Conservation (phyloP, 2,888 invertebrate genomes). For the Eupelmus urozonus region DNA sequence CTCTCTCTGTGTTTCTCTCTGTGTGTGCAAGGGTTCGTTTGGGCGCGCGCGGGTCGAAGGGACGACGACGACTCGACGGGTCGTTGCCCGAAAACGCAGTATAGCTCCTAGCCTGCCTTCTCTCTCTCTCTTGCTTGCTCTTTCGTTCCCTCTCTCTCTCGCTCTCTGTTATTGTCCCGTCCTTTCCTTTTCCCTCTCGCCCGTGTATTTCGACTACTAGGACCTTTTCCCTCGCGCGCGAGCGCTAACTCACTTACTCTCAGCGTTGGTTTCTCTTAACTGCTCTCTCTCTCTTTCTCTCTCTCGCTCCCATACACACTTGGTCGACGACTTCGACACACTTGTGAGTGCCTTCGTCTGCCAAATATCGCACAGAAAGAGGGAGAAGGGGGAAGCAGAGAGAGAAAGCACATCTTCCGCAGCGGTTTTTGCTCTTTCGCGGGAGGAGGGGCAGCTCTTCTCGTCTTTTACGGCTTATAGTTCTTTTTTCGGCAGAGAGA, state of each 20-base stretch:
- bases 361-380: not conserved
- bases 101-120: not conserved
- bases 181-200: conserved; percentile 53
- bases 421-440: conserved; percentile 4
- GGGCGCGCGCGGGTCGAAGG: conserved; percentile 40
- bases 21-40: conserved; percentile 27
- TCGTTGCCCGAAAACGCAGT: conserved; percentile 76
- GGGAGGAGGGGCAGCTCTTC: too few relatives aligned
- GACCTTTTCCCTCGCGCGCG: conserved; percentile 26
- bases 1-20: too few relatives aligned
- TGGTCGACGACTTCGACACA: conserved; percentile 44
- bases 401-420: conserved; percentile 26
- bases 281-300: too few relatives aligned
- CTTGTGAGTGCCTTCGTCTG: conserved; percentile 11
- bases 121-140: conserved; percentile 27
- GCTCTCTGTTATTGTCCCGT: conserved; percentile 74
- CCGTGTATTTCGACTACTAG: conserved; percentile 41
- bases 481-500: too few relatives aligned
- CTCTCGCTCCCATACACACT: too few relatives aligned
- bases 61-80: conserved; percentile 62
- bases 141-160: conserved; percentile 15
- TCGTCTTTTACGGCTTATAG: too few relatives aligned
- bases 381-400: not conserved
- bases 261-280: conserved; percentile 37
- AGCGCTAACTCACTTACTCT: conserved; percentile 54